phyloP scores from a whole-genome alignment of 2,113 vertebrate genomes.

The Dolichotis patagonum region DNA sequence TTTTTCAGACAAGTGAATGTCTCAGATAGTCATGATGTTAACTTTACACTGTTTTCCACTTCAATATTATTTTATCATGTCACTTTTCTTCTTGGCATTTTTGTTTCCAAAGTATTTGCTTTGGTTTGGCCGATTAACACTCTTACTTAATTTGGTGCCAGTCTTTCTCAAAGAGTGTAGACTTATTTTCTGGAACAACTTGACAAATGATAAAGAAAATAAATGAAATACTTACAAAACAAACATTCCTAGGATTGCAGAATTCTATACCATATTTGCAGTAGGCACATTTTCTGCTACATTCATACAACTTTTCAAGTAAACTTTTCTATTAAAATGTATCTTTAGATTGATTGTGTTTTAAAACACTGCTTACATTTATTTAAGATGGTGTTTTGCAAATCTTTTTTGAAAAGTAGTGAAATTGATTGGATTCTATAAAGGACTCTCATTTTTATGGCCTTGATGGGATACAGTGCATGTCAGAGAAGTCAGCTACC shows the following conservation, averaged over 20 bases:
- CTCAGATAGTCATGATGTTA: conserved; percentile 3
- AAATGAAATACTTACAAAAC: neutral
- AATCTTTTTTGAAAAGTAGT: conserved; percentile 28
- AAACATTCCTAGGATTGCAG: neutral
- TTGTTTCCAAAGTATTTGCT: conserved; percentile 38
- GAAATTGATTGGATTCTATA: neutral
- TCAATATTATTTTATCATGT: neutral
- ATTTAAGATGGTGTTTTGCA: neutral
- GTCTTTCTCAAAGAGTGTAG: neutral
- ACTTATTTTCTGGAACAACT: neutral
- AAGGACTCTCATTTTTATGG: neutral
- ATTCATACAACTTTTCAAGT: neutral
- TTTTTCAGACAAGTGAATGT: conserved; percentile 25
- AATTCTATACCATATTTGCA: neutral
- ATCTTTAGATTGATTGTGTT: neutral
- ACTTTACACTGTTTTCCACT: neutral
- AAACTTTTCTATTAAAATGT: neutral
- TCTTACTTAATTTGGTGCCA: conserved; percentile 4
- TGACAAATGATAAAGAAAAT: neutral
- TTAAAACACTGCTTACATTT: neutral
- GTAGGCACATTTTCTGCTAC: neutral
- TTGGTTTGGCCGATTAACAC: conserved; percentile 39
- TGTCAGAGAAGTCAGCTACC: neutral
- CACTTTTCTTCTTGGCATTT: conserved; percentile 24
- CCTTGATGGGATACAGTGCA: neutral